A percentile compares a stretch with the other conserved stretches of the same genome.
phyloP scores from a whole-genome alignment of 2,113 vertebrate species.

The Aegithalos caudatus region DNA sequence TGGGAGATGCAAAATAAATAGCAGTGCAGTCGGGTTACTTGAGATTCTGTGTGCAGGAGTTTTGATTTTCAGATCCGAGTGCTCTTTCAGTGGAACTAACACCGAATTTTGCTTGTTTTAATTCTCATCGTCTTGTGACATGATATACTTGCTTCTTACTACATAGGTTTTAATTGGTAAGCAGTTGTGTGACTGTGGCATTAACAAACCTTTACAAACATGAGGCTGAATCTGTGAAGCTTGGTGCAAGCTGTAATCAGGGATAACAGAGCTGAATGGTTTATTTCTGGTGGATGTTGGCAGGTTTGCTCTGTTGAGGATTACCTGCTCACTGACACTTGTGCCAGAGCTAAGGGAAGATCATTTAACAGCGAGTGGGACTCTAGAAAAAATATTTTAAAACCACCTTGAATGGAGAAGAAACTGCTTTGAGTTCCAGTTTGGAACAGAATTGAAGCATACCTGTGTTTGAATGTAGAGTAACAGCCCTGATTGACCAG shows the following conservation, averaged over 20 bases:
- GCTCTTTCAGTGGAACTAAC: not conserved
- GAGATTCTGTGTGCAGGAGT: not conserved
- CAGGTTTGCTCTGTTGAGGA: not conserved
- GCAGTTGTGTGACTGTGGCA: not conserved
- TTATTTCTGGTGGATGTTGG: not conserved
- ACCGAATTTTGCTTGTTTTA: not conserved
- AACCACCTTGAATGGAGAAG: not conserved
- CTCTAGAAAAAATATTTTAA: not conserved
- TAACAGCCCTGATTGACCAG: not conserved
- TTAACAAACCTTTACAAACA: not conserved
- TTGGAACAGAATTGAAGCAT: not conserved
- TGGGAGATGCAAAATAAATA: not conserved
- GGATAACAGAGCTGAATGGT: not conserved
- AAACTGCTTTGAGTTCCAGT: not conserved
- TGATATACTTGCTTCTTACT: not conserved
- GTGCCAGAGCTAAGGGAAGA: not conserved
- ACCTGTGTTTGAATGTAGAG: not conserved
- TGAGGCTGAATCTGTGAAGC: not conserved
- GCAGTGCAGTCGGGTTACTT: not conserved
- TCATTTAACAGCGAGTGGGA: not conserved
- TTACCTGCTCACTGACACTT: not conserved
- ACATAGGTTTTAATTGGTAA: not conserved
- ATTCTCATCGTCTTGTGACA: rapidly evolving
- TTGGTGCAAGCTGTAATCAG: not conserved
- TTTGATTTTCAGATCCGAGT: not conserved